Evolutionary conservation across 92 coral and sea anemone species (phyloP).

Genomic region (Siderastrea radians): DNA sequence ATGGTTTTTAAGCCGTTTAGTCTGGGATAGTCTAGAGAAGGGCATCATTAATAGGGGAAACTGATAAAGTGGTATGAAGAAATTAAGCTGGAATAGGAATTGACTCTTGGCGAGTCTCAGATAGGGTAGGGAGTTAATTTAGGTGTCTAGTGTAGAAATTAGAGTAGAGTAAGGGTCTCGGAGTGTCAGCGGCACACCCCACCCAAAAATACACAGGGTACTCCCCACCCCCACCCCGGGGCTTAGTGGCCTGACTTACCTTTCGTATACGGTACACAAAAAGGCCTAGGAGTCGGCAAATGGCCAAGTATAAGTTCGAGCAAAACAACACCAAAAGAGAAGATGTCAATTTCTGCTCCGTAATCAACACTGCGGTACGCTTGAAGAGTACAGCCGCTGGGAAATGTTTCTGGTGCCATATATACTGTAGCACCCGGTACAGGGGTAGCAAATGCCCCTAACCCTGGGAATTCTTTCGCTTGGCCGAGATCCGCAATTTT

Average conservation of each 20-base stretch:
- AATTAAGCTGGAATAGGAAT: too few relatives aligned
- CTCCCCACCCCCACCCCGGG: too few relatives aligned
- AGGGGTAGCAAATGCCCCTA: constrained; percentile 30
- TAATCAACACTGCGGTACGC: constrained; percentile 29
- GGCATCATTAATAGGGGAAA: too few relatives aligned
- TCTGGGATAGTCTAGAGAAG: too few relatives aligned
- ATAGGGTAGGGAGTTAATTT: too few relatives aligned
- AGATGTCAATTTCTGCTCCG: constrained; percentile 61
- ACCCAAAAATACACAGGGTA: background rate
- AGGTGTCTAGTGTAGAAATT: too few relatives aligned
- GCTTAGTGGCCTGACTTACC: constrained; percentile 3
- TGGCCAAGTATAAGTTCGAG: constrained; percentile 55
- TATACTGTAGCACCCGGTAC: constrained; percentile 50
- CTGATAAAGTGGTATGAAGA: too few relatives aligned
- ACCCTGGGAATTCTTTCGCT: constrained; percentile 52
- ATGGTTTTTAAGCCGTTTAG: too few relatives aligned
- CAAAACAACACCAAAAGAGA: constrained; percentile 72
- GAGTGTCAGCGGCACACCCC: background rate
- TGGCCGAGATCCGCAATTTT: constrained; percentile 72
- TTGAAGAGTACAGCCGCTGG: background rate
- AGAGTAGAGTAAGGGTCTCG: too few relatives aligned
- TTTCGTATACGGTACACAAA: constrained; percentile 29
- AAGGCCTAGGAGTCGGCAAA: constrained; percentile 47
- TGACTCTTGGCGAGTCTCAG: too few relatives aligned
- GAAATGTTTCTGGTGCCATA: constrained; percentile 71